phyloP scores from a whole-genome alignment of 2,888 invertebrate species.

The Eurois occulta region DNA sequence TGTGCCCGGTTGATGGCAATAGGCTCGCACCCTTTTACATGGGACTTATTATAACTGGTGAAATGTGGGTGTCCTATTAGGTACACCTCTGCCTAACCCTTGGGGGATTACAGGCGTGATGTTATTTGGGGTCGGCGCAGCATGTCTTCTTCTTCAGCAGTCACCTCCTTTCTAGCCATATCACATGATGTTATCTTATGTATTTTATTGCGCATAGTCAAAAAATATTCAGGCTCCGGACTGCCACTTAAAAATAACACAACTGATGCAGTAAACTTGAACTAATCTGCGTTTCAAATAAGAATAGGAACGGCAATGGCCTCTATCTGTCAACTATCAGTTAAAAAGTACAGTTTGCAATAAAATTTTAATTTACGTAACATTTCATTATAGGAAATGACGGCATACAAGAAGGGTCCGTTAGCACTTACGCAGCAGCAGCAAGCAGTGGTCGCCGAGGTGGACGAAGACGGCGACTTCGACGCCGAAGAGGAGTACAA shows the following conservation, averaged over 20 bases:
- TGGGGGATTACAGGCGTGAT: background rate
- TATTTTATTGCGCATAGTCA: too few species aligned
- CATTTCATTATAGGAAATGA: conserved; percentile 93
- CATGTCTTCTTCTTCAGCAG: too few species aligned
- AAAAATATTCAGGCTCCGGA: too few species aligned
- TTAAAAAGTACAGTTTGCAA: too few species aligned
- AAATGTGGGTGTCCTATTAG: background rate
- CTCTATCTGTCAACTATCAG: too few species aligned
- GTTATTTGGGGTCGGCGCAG: too few species aligned
- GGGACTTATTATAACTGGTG: background rate
- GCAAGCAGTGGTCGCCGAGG: conserved; percentile 73
- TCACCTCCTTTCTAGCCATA: too few species aligned
- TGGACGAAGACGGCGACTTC: conserved; percentile 91
- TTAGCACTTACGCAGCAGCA: conserved; percentile 80
- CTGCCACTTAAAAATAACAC: too few species aligned
- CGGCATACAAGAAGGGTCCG: conserved; percentile 95
- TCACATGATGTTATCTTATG: too few species aligned
- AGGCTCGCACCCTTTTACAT: background rate
- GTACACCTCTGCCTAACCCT: background rate
- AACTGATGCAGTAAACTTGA: too few species aligned
- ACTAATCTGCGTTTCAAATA: background rate
- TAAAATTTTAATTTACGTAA: background rate
- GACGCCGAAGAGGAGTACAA: conserved; percentile 92
- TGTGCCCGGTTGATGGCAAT: background rate
- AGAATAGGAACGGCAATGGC: too few species aligned